These are phyloP conservation scores for Drusus annulatus DNA, from an alignment of 1,140 invertebrate genomes.

Conservation along the genomic window DNA sequence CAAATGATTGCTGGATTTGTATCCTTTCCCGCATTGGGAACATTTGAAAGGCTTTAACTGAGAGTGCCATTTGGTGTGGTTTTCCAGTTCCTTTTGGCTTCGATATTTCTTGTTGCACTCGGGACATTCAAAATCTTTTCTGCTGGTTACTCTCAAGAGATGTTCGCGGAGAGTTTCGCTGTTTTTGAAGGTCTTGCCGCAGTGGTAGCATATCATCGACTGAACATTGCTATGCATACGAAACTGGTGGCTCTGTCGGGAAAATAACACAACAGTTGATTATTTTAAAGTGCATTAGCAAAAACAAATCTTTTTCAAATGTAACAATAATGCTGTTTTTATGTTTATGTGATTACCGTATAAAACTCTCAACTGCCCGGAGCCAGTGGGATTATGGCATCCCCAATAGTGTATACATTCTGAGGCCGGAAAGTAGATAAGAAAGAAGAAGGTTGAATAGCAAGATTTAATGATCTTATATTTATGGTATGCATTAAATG, in stretches of 20 bases:
- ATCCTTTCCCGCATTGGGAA: constrained; percentile 80
- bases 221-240: constrained; percentile 38
- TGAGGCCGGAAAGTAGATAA: too few relatives aligned
- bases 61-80: constrained; percentile 76
- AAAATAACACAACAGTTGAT: constrained; percentile 7
- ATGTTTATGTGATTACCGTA: too few relatives aligned
- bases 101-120: constrained; percentile 77
- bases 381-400: too few relatives aligned
- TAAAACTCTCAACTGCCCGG: too few relatives aligned
- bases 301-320: too few relatives aligned
- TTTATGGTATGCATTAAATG: too few relatives aligned
- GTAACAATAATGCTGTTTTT: too few relatives aligned
- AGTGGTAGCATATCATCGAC: constrained; percentile 63
- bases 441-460: too few relatives aligned
- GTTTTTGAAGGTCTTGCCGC: constrained; percentile 62
- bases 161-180: constrained; percentile 61
- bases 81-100: constrained; percentile 85
- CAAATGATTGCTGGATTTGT: constrained; percentile 77
- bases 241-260: constrained; percentile 50
- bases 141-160: constrained; percentile 63
- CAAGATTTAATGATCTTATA: too few relatives aligned
- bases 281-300: too few relatives aligned
- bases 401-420: too few relatives aligned
- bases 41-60: constrained; percentile 78
- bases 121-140: constrained; percentile 73